Conservation (phyloP, 1,140 invertebrate species). For the Hetaerina americana region DNA sequence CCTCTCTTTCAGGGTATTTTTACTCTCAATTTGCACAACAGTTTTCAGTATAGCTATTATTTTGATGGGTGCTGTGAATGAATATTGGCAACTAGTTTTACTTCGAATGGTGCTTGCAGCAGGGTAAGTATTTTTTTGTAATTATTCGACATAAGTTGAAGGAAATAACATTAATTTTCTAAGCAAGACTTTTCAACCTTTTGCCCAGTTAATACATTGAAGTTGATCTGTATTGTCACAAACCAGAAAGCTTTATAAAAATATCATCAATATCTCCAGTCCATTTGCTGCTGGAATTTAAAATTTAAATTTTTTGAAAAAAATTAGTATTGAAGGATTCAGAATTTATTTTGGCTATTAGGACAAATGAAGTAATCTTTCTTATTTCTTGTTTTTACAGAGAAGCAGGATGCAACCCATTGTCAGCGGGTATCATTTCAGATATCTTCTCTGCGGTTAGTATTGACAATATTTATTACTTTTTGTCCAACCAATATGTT, state of each 20-base stretch:
- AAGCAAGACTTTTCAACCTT: background rate
- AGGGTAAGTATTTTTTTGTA: conserved; percentile 51
- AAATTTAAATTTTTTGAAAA: too few relatives aligned
- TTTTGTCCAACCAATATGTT: too few relatives aligned
- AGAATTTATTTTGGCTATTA: background rate
- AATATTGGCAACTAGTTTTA: conserved; percentile 82
- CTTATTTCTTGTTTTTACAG: conserved; percentile 29
- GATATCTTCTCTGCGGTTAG: conserved; percentile 63
- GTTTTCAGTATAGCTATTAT: conserved; percentile 71
- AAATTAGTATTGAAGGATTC: background rate
- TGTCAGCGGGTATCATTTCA: conserved; percentile 73
- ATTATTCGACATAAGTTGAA: too few relatives aligned
- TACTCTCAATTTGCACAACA: conserved; percentile 61
- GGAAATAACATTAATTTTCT: conserved; percentile 8
- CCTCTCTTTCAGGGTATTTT: conserved; percentile 44
- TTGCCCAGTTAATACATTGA: too few relatives aligned
- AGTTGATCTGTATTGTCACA: too few relatives aligned
- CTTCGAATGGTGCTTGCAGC: conserved; percentile 75
- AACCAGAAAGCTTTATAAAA: too few relatives aligned
- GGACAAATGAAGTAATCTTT: background rate
- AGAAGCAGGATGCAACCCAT: conserved; percentile 79
- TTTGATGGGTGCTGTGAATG: conserved; percentile 64
- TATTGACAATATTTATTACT: background rate
- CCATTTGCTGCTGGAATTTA: too few relatives aligned
- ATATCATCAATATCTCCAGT: too few relatives aligned